phyloP scores from a whole-genome alignment of 2,113 vertebrate species.

The Callocephalon fimbriatum region DNA sequence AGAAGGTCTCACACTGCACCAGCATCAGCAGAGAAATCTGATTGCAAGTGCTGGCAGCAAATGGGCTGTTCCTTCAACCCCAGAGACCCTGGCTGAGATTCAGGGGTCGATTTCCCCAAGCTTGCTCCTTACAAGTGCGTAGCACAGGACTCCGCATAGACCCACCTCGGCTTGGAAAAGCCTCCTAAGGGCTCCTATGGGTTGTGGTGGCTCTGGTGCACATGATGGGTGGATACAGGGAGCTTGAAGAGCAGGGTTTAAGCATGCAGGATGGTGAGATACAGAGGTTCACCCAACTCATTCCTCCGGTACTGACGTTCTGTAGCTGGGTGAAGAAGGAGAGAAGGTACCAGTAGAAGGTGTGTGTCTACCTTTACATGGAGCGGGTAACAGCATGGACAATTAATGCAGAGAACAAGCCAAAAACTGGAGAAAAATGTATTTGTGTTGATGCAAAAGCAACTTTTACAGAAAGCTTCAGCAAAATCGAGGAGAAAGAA shows the following conservation, averaged over 20 bases:
- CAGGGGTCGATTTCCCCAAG: neutral
- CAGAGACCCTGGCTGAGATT: neutral
- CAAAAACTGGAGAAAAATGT: neutral
- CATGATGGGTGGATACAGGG: too few relatives aligned
- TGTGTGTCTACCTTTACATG: neutral
- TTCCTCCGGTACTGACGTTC: neutral
- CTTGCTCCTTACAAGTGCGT: too few relatives aligned
- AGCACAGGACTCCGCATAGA: neutral
- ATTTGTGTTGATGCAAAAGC: neutral
- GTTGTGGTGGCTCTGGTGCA: neutral
- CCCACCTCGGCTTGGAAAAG: neutral
- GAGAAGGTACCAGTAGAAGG: neutral
- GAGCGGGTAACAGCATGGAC: neutral
- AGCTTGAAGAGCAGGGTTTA: neutral
- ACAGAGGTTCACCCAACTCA: neutral
- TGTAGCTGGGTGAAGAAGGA: accelerated
- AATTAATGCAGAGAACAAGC: neutral
- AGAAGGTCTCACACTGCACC: neutral
- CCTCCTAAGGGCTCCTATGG: neutral
- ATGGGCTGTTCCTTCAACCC: accelerated
- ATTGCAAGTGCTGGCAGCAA: neutral
- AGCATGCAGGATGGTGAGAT: neutral
- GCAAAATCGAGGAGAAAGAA: neutral
- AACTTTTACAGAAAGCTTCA: neutral
- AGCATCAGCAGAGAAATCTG: neutral